phyloP scores from a whole-genome alignment of 2,888 invertebrate genomes.

The Caenorhabditis becei region DNA sequence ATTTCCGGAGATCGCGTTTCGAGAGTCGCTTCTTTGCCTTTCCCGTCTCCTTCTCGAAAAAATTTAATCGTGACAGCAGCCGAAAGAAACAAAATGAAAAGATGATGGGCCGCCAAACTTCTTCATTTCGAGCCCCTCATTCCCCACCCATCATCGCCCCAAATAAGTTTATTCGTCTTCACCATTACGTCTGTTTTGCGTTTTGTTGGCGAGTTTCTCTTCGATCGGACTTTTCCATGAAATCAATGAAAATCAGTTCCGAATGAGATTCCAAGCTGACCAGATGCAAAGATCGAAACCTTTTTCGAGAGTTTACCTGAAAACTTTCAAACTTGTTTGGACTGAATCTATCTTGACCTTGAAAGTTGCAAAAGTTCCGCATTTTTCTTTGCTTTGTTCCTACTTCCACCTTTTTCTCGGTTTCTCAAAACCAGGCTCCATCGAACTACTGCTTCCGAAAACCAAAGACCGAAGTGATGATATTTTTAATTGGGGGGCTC shows the following conservation, averaged over 20 bases:
- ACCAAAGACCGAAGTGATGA: conserved; percentile 6
- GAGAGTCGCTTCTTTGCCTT: conserved; percentile 13
- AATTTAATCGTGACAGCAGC: conserved; percentile 21
- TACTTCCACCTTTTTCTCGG: no score
- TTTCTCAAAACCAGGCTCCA: background rate
- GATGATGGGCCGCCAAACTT: conserved; percentile 5
- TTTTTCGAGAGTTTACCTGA: no score
- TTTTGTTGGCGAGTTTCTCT: no score
- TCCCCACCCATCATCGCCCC: background rate
- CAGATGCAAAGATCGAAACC: no score
- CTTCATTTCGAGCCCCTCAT: background rate
- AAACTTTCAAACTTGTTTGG: no score
- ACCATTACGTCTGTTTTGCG: no score
- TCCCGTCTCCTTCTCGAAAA: conserved; percentile 18
- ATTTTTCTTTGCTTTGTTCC: no score
- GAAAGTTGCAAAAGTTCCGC: no score
- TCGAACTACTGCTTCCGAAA: background rate
- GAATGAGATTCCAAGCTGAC: no score
- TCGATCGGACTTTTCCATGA: no score
- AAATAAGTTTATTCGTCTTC: background rate
- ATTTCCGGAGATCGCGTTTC: conserved; percentile 61
- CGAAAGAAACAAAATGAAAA: conserved; percentile 16
- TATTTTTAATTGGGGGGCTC: conserved; percentile 6
- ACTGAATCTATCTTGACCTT: no score
- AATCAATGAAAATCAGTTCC: no score